These are phyloP conservation scores for Gnathonemus longibarbis DNA, from an alignment of 2,113 vertebrate species.

Conservation along the genomic window DNA sequence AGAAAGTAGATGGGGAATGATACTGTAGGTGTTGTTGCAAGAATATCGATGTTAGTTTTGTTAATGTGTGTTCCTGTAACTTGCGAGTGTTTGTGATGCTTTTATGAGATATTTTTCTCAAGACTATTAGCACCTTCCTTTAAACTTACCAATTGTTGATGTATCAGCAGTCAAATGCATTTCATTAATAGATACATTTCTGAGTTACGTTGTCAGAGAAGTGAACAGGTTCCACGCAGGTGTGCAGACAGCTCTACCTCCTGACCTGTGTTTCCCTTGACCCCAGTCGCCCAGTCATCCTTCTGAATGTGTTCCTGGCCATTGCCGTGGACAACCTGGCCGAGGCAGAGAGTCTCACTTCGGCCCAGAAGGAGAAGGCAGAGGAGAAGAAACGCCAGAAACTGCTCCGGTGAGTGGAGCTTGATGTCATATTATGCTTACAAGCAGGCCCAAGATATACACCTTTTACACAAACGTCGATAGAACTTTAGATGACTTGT, in stretches of 20 bases:
- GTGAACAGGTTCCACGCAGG: not conserved
- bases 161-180: not conserved
- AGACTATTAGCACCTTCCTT: not conserved
- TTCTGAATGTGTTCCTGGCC: conserved; percentile 95
- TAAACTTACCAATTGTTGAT: not conserved
- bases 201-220: not conserved
- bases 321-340: conserved; percentile 94
- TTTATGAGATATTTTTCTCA: not conserved
- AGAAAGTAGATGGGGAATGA: not conserved
- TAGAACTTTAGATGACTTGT: not conserved
- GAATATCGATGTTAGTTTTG: not conserved
- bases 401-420: conserved; percentile 65
- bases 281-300: conserved; percentile 69
- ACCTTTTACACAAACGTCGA: not conserved
- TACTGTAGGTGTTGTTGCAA: not conserved
- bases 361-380: conserved; percentile 89
- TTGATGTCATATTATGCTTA: not conserved
- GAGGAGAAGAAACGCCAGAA: conserved; percentile 80
- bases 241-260: not conserved
- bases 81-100: not conserved
- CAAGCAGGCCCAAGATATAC: not conserved
- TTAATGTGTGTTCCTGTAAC: not conserved
- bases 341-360: conserved; percentile 87
- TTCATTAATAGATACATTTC: not conserved
- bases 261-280: conserved; percentile 57